Evolutionary conservation across 2,888 invertebrate species (phyloP).

Genomic region (Polydrusus tereticollis): DNA sequence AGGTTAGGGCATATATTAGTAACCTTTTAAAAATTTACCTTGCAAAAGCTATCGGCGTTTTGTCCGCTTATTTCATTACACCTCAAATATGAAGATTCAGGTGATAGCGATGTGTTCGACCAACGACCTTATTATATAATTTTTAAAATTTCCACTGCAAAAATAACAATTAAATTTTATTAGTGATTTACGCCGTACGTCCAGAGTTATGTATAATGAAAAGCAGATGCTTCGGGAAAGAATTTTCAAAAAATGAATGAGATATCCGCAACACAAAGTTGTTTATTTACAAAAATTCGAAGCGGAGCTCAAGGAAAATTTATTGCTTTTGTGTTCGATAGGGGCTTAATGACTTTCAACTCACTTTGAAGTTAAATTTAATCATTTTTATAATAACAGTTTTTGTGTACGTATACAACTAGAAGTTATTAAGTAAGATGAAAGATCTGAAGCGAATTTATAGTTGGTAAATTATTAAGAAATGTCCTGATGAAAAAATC

Average conservation of each 20-base stretch:
- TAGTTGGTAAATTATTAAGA: neutral
- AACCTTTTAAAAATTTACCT: too few species aligned
- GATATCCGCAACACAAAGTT: constrained; percentile 9
- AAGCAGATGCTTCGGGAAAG: neutral
- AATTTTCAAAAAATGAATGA: constrained; percentile 6
- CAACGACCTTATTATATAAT: too few species aligned
- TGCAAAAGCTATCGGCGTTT: too few species aligned
- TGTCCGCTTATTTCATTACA: too few species aligned
- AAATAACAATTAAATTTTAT: too few species aligned
- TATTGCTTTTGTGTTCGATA: neutral
- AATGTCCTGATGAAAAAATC: too few species aligned
- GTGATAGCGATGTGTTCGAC: too few species aligned
- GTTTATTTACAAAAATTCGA: constrained; percentile 14
- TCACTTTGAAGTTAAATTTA: constrained; percentile 6
- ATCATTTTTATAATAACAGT: constrained; percentile 1
- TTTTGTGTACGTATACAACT: neutral
- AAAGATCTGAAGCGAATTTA: neutral
- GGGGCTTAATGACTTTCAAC: constrained; percentile 4
- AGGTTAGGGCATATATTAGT: too few species aligned
- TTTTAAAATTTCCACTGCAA: too few species aligned
- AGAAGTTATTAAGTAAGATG: neutral
- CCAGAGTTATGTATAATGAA: too few species aligned
- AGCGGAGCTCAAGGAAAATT: neutral
- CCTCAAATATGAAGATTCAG: too few species aligned
- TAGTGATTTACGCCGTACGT: too few species aligned